Conservation (phyloP, 1,140 invertebrate genomes). For the Aphis craccivora region DNA sequence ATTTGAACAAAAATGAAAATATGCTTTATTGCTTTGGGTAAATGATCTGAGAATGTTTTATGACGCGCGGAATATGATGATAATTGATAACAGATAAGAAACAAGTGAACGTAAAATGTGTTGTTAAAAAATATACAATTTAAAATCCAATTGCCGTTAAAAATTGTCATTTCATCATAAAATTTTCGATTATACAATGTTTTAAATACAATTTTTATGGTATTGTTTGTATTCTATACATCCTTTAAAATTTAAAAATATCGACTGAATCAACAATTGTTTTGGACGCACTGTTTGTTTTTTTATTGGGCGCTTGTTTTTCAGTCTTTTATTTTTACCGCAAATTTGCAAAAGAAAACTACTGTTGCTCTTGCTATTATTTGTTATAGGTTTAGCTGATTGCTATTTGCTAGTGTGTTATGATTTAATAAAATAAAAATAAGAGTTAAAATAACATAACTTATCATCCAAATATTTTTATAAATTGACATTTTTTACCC, state of each 20-base stretch:
- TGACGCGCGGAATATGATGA: not conserved
- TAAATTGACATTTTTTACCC: not conserved
- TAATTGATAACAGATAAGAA: not conserved
- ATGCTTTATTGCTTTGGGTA: not conserved
- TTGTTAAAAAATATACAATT: not conserved
- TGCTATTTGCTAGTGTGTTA: not conserved
- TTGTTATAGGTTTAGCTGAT: too few relatives aligned
- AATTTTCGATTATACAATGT: not conserved
- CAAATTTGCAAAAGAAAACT: slow-evolving; percentile 24
- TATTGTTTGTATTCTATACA: not conserved
- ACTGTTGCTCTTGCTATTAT: not conserved
- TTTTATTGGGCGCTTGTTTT: slow-evolving; percentile 33
- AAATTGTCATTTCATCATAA: not conserved
- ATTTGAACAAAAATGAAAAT: not conserved
- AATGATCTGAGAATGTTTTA: not conserved
- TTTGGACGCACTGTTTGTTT: slow-evolving; percentile 39
- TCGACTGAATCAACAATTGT: not conserved
- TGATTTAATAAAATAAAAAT: not conserved
- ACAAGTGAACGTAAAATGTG: not conserved
- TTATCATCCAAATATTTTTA: not conserved
- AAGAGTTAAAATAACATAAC: not conserved
- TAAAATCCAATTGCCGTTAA: not conserved
- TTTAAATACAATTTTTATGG: not conserved
- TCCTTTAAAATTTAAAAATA: not conserved
- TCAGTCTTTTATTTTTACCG: slow-evolving; percentile 17